A percentile compares a stretch with the other conserved stretches of the same genome.
Evolutionary conservation across 2,113 vertebrate genomes (phyloP).

Genomic region (Pygoscelis antarcticus): DNA sequence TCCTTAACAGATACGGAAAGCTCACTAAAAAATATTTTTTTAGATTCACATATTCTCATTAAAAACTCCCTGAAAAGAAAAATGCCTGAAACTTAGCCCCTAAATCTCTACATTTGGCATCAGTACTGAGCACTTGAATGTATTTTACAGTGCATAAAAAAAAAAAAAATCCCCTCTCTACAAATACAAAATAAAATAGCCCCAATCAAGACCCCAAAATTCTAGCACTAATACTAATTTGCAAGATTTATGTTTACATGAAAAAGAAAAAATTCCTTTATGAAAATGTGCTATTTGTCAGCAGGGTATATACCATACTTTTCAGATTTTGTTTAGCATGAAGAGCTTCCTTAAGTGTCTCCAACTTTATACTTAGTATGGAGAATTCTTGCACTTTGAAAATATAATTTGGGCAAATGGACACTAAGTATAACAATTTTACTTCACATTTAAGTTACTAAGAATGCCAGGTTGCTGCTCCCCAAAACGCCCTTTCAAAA

Average conservation of each 20-base stretch:
- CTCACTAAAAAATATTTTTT: background rate
- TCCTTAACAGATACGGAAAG: background rate
- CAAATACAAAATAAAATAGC: background rate
- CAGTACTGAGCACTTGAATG: background rate
- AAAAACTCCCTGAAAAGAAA: background rate
- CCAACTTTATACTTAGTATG: slow-evolving; percentile 13
- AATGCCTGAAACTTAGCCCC: background rate
- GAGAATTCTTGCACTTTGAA: slow-evolving; percentile 25
- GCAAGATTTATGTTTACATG: background rate
- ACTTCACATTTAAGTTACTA: slow-evolving; percentile 59
- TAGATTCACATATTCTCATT: background rate
- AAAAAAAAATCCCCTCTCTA: background rate
- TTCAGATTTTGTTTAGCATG: background rate
- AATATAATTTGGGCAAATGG: slow-evolving; percentile 23
- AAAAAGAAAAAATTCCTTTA: background rate
- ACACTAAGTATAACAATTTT: slow-evolving; percentile 29
- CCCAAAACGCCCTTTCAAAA: slow-evolving; percentile 32
- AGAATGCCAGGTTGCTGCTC: slow-evolving; percentile 31
- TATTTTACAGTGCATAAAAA: background rate
- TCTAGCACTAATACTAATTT: background rate
- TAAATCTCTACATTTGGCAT: background rate
- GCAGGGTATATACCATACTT: background rate
- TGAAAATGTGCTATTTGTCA: background rate
- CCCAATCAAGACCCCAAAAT: background rate
- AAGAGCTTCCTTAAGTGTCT: slow-evolving; percentile 7